These are phyloP conservation scores for Orchesellides sinensis DNA, from an alignment of 2,888 invertebrate species.

Conservation along the genomic window DNA sequence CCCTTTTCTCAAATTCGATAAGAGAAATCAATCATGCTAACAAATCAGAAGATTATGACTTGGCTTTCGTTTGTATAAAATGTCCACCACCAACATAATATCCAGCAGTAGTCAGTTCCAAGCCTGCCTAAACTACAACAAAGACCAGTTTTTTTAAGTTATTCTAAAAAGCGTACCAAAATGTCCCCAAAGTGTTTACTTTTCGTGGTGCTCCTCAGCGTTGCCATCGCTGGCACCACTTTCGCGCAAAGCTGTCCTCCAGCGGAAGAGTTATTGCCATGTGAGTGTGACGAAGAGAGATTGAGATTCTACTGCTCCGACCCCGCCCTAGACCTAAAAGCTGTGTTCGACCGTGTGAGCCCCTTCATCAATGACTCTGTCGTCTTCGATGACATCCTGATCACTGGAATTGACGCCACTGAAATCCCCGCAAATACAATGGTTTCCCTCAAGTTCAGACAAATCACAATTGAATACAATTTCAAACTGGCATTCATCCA, in stretches of 20 bases:
- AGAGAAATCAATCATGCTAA: too few relatives aligned
- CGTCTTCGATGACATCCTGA: background rate
- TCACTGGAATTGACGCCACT: background rate
- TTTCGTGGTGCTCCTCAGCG: too few relatives aligned
- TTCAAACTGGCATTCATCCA: background rate
- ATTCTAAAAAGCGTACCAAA: too few relatives aligned
- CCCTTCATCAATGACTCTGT: background rate
- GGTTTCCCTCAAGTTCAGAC: background rate
- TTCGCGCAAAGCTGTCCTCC: background rate
- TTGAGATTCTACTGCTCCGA: background rate
- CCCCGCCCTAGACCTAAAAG: background rate
- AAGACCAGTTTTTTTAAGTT: too few relatives aligned
- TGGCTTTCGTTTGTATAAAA: too few relatives aligned
- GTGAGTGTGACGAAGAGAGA: background rate
- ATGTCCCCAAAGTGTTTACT: too few relatives aligned
- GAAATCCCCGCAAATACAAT: background rate
- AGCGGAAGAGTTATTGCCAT: background rate
- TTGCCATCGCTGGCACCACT: too few relatives aligned
- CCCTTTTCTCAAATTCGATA: too few relatives aligned
- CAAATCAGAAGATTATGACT: too few relatives aligned
- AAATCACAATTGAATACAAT: background rate
- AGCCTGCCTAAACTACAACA: too few relatives aligned
- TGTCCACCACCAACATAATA: too few relatives aligned
- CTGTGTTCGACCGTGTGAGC: background rate
- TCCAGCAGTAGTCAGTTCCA: too few relatives aligned